Conservation (phyloP, 2,113 vertebrate genomes). For the Recurvirostra avosetta region DNA sequence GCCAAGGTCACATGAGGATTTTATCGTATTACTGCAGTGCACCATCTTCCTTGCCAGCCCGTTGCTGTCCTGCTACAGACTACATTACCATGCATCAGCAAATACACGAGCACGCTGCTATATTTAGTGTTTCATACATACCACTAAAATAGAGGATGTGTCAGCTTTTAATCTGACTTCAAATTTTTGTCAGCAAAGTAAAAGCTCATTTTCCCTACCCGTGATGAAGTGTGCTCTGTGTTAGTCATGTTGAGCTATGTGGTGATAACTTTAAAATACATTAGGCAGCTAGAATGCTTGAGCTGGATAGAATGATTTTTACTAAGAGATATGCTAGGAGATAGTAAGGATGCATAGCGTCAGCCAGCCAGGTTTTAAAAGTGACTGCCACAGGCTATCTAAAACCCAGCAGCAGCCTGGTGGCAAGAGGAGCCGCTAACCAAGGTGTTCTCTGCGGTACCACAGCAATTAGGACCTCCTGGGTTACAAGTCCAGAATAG, state of each 20-base stretch:
- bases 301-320: not conserved
- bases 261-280: not conserved
- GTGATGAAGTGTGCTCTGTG: not conserved
- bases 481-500: not conserved
- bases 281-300: not conserved
- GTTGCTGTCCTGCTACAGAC: slow-evolving; percentile 35
- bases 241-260: not conserved
- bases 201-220: not conserved
- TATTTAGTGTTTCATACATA: slow-evolving; percentile 53
- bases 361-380: not conserved
- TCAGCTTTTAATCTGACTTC: slow-evolving; percentile 42
- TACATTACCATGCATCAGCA: slow-evolving; percentile 66
- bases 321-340: not conserved
- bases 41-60: slow-evolving; percentile 55
- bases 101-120: not conserved
- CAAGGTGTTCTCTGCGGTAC: not conserved
- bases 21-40: slow-evolving; percentile 57
- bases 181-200: slow-evolving; percentile 43
- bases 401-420: not conserved
- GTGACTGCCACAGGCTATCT: not conserved
- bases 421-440: not conserved
- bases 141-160: slow-evolving; percentile 28
- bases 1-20: slow-evolving; percentile 54
- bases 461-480: not conserved
- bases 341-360: not conserved